phyloP scores from a whole-genome alignment of 2,888 invertebrate species.

The Heliothis peltigera region DNA sequence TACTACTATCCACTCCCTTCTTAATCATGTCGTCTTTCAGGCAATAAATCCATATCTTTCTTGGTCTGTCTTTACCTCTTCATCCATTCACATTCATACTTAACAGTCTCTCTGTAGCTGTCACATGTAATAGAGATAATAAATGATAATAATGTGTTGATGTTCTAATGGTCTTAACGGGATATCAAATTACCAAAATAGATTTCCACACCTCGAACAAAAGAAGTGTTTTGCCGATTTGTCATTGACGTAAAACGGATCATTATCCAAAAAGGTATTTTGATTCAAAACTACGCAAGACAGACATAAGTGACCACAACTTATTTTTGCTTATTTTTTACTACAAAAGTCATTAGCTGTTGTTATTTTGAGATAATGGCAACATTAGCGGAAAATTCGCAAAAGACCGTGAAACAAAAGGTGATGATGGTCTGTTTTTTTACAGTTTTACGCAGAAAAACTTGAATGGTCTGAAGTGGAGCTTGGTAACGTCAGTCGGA shows the following conservation, averaged over 20 bases:
- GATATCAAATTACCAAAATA: not conserved
- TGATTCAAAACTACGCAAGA: not conserved
- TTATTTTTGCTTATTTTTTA: constrained; percentile 21
- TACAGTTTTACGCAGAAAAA: constrained; percentile 81
- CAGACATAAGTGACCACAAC: not conserved
- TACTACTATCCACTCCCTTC: too few species aligned
- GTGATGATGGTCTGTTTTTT: constrained; percentile 2
- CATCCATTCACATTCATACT: too few species aligned
- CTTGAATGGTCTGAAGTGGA: constrained; percentile 77
- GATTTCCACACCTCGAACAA: not conserved
- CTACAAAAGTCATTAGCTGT: constrained; percentile 10
- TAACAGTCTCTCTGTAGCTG: too few species aligned
- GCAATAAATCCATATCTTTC: too few species aligned
- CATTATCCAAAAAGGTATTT: not conserved
- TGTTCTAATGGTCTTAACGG: not conserved
- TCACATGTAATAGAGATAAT: not conserved
- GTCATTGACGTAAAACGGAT: not conserved
- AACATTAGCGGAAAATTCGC: not conserved
- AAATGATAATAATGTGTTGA: not conserved
- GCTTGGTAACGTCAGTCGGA: constrained; percentile 68
- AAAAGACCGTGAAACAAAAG: not conserved
- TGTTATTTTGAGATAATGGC: constrained; percentile 14
- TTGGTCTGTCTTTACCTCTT: too few species aligned
- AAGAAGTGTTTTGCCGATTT: not conserved
- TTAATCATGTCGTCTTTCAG: too few species aligned